These are phyloP conservation scores for Thalassoma bifasciatum DNA, from an alignment of 2,113 vertebrate species.

Conservation along the genomic window DNA sequence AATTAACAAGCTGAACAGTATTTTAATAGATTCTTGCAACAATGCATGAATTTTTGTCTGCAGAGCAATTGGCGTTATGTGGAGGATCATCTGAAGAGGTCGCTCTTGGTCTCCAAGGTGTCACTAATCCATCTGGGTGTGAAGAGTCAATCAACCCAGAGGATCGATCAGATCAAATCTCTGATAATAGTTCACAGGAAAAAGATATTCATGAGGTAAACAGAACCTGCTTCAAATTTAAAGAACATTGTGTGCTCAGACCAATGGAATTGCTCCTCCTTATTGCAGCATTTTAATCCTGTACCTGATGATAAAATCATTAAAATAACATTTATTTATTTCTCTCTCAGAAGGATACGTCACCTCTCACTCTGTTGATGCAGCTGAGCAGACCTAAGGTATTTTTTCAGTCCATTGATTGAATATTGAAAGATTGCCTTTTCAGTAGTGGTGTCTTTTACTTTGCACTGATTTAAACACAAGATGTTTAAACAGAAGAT, in stretches of 20 bases:
- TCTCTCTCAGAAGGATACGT: too few relatives aligned
- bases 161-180: conserved; percentile 23
- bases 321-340: too few relatives aligned
- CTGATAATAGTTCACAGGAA: conserved; percentile 32
- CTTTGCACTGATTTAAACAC: too few relatives aligned
- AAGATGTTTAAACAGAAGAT: too few relatives aligned
- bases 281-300: background rate
- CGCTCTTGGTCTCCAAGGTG: background rate
- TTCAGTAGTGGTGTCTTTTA: background rate
- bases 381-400: too few relatives aligned
- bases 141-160: conserved; percentile 12
- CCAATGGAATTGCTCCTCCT: too few relatives aligned
- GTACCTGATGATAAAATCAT: background rate
- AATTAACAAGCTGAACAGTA: too few relatives aligned
- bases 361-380: too few relatives aligned
- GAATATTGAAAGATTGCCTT: background rate
- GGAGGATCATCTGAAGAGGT: conserved; percentile 19
- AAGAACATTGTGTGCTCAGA: background rate
- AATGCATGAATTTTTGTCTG: background rate
- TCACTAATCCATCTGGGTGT: conserved; percentile 2
- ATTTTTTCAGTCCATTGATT: too few relatives aligned
- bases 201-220: conserved; percentile 50
- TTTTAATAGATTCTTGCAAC: background rate
- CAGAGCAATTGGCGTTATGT: conserved; percentile 39
- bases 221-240: background rate